Percentiles rank a stretch among this genome's conserved stretches.
phyloP scores from a whole-genome alignment of 2,888 invertebrate species.

The Mellilla xanthometata region DNA sequence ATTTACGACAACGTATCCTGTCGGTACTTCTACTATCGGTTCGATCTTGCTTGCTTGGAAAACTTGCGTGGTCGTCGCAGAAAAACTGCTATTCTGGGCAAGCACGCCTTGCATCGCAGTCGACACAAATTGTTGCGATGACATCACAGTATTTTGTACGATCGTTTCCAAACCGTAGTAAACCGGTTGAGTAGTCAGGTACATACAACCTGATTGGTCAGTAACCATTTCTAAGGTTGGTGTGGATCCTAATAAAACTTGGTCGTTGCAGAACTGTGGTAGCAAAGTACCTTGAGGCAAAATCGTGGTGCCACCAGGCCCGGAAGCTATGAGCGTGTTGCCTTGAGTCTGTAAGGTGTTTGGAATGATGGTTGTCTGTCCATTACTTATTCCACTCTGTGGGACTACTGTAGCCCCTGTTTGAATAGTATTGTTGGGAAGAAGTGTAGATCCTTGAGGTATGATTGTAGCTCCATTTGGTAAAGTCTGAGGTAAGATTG shows the following conservation, averaged over 20 bases:
- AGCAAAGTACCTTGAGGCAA: constrained; percentile 83
- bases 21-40: constrained; percentile 89
- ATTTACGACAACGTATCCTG: constrained; percentile 87
- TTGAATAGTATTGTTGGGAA: constrained; percentile 68
- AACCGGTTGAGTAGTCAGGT: constrained; percentile 87
- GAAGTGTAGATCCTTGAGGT: constrained; percentile 76
- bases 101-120: constrained; percentile 91
- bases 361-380: constrained; percentile 75
- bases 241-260: constrained; percentile 84
- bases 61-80: constrained; percentile 92
- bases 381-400: constrained; percentile 75
- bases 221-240: constrained; percentile 85
- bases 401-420: constrained; percentile 69
- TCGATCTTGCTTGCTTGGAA: constrained; percentile 94
- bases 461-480: constrained; percentile 85
- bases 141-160: constrained; percentile 94
- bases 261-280: constrained; percentile 82
- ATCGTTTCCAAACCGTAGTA: constrained; percentile 93
- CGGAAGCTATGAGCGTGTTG: constrained; percentile 74
- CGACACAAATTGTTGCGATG: constrained; percentile 93
- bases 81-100: constrained; percentile 91
- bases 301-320: constrained; percentile 80
- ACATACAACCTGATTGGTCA: constrained; percentile 82
- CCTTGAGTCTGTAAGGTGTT: constrained; percentile 80
- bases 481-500: constrained; percentile 84